Conservation (phyloP, 1,140 invertebrate species). For the Drosophila persimilis region DNA sequence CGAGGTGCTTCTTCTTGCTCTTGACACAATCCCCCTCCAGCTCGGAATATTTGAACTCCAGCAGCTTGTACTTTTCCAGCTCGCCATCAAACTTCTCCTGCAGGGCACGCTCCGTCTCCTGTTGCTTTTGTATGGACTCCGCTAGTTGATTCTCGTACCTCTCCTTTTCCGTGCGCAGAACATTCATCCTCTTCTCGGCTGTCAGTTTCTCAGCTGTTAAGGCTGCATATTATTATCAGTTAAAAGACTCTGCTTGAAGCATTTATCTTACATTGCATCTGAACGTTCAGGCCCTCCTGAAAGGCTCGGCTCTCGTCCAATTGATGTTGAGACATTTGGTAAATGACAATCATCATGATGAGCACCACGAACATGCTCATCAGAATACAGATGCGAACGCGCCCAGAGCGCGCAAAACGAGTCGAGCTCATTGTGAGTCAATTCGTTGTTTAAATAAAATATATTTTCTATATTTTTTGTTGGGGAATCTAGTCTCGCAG, state of each 20-base stretch:
- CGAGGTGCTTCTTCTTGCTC: slow-evolving; percentile 68
- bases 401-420: slow-evolving; percentile 84
- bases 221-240: slow-evolving; percentile 41
- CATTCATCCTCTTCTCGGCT: slow-evolving; percentile 83
- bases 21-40: slow-evolving; percentile 59
- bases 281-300: slow-evolving; percentile 84
- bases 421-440: slow-evolving; percentile 81
- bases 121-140: slow-evolving; percentile 80
- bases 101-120: slow-evolving; percentile 82
- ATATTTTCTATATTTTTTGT: slow-evolving; percentile 22
- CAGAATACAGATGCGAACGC: slow-evolving; percentile 83
- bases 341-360: slow-evolving; percentile 84
- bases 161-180: slow-evolving; percentile 48
- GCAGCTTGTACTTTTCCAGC: slow-evolving; percentile 83
- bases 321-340: slow-evolving; percentile 84
- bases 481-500: slow-evolving; percentile 26
- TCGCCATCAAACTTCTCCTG: slow-evolving; percentile 82
- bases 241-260: neutral
- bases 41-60: slow-evolving; percentile 74
- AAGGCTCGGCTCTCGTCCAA: slow-evolving; percentile 83
- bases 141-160: slow-evolving; percentile 82
- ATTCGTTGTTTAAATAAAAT: slow-evolving; percentile 19
- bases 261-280: slow-evolving; percentile 83
- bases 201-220: slow-evolving; percentile 82
- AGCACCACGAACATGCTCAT: slow-evolving; percentile 83